phyloP scores from a whole-genome alignment of 2,888 invertebrate species.

The Drosophila tripunctata region DNA sequence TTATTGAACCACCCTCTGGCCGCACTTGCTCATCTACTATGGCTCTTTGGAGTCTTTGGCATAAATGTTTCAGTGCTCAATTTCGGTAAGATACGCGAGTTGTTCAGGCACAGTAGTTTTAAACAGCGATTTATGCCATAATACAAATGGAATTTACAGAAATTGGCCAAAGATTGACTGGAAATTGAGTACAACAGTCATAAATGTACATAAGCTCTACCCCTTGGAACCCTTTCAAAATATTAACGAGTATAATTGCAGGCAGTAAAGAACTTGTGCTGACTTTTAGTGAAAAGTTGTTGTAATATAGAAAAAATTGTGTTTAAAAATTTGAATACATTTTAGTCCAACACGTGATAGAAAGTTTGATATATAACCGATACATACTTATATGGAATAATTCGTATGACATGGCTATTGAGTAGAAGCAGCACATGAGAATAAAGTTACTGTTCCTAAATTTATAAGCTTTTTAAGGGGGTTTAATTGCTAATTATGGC shows the following conservation, averaged over 20 bases:
- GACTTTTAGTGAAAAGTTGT: too few relatives aligned
- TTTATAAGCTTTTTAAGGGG: background rate
- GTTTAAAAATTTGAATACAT: too few relatives aligned
- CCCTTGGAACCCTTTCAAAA: background rate
- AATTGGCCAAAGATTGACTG: constrained; percentile 34
- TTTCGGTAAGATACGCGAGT: constrained; percentile 20
- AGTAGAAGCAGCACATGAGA: too few relatives aligned
- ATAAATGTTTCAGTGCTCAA: constrained; percentile 32
- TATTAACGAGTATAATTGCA: too few relatives aligned
- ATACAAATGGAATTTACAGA: constrained; percentile 42
- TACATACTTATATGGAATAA: too few relatives aligned
- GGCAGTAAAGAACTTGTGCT: too few relatives aligned
- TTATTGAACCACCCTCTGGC: background rate
- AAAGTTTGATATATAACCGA: too few relatives aligned
- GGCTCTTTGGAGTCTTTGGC: background rate
- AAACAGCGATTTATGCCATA: constrained; percentile 52
- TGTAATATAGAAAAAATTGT: too few relatives aligned
- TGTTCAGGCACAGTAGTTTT: constrained; percentile 39
- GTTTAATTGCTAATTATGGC: too few relatives aligned
- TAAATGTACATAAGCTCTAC: background rate
- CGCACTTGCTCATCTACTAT: background rate
- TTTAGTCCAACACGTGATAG: too few relatives aligned
- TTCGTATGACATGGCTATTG: too few relatives aligned
- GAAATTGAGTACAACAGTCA: background rate
- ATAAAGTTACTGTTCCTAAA: too few relatives aligned